Conservation (phyloP, 2,888 invertebrate genomes). For the Catocala sponsa region DNA sequence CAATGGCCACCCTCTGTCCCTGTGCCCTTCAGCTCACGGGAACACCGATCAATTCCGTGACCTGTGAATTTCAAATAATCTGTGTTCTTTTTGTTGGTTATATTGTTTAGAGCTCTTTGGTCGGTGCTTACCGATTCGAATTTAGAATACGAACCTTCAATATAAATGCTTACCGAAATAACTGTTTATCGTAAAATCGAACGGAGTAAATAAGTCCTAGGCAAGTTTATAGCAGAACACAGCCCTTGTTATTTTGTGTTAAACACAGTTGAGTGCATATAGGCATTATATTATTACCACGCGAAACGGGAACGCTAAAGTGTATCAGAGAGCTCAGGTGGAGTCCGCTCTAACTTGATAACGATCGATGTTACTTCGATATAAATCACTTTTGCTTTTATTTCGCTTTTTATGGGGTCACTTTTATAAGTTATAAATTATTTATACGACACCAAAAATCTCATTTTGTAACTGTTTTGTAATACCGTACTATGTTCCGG, state of each 20-base stretch:
- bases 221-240: background rate
- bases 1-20: constrained; percentile 66
- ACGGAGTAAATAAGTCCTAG: background rate
- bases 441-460: constrained; percentile 55
- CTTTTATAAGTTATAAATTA: constrained; percentile 68
- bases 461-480: constrained; percentile 54
- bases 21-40: constrained; percentile 49
- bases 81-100: constrained; percentile 20
- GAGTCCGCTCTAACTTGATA: constrained; percentile 51
- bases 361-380: constrained; percentile 55
- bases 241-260: background rate
- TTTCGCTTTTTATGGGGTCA: constrained; percentile 61
- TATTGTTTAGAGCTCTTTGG: constrained; percentile 9
- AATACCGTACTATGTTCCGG: constrained; percentile 21
- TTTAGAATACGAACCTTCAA: constrained; percentile 1
- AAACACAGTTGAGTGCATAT: background rate
- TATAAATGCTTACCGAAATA: constrained; percentile 8
- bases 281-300: background rate
- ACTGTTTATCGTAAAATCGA: constrained; percentile 15
- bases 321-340: constrained; percentile 11
- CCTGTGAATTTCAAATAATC: constrained; percentile 44
- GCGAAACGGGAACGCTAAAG: background rate
- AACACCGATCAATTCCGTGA: constrained; percentile 51
- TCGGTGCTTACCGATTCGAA: constrained; percentile 1
- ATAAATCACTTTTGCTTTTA: constrained; percentile 66